Base-by-base conservation (phyloP, 35 echinoderm and acorn worm species). In the Anneissia japonica region DNA sequence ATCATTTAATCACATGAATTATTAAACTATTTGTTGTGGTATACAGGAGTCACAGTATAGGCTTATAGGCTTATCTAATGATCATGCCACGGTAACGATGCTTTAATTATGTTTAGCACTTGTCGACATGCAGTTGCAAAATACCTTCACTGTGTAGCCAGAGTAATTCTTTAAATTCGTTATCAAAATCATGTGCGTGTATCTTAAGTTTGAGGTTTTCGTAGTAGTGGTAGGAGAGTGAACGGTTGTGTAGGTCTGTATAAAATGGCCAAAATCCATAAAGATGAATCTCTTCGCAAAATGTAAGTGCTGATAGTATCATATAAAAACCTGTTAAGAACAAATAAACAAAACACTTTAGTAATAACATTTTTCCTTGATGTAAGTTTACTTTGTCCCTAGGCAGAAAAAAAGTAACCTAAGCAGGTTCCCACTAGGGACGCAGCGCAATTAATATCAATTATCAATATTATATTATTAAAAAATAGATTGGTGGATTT, bases 211-310 rank as follows among this genome's bases (percentile, higher is more conserved):
- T 39, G 35, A 77, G 31, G 13, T 76, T 55, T 26, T 86, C 84
- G 46, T 77, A 86, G 74, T 86, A 86, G 38, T 86, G 84, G 74
- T 86, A 77, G 5, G 39, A 40, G 17, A 43, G 36, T 17, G 84
- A 74, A 16, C 74, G 84, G 4, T 40, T 36, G 84, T 77, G 39
- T 38, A 86, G 39, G 45, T 86, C 84, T 16, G 73, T 34, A 38
- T 35, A 86, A 74, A 86, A 86, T 9, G 84, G 84, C 84, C 84
- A 86, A 35, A 86, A 86, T 36, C 84, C 84, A 9, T 86, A 86
- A 9, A 86, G 37, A 46, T 86, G 64, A 6, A 75, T 56, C 74
- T 86, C 84, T 36, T 77, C 36, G 36, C 84, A 86, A 34, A 86
- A 4, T 16, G 74, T 39, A n/a, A 86, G 36, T 2, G 84, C 73